Conservation (phyloP, 2,888 invertebrate genomes). For the Cremastinae sp. region DNA sequence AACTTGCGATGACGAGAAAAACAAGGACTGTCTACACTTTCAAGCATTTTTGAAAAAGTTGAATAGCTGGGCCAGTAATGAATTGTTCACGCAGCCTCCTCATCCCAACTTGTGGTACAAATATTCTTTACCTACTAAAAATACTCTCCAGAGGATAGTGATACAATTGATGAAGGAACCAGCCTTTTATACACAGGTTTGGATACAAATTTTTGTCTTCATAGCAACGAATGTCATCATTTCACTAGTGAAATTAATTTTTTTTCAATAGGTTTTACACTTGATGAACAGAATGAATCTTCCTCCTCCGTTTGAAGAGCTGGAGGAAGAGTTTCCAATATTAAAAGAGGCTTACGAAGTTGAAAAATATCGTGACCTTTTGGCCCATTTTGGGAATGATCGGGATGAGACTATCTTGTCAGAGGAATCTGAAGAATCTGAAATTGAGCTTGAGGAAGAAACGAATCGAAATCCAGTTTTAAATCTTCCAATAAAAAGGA, state of each 20-base stretch:
- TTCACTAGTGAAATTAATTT: not conserved
- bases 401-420: conserved; percentile 66
- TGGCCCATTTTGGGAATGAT: conserved; percentile 65
- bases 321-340: conserved; percentile 78
- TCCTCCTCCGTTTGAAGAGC: conserved; percentile 88
- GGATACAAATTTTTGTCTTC: conserved; percentile 7
- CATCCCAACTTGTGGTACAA: conserved; percentile 88
- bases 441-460: conserved; percentile 85
- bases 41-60: conserved; percentile 82
- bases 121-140: conserved; percentile 89
- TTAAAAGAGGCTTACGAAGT: conserved; percentile 74
- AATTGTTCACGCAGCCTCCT: conserved; percentile 88
- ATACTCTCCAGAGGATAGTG: conserved; percentile 89
- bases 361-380: conserved; percentile 74
- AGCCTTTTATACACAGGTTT: conserved; percentile 87
- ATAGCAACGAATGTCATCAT: not conserved
- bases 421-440: conserved; percentile 82
- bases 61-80: conserved; percentile 83
- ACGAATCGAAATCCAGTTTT: conserved; percentile 73
- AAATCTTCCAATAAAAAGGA: conserved; percentile 81
- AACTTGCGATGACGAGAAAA: conserved; percentile 63
- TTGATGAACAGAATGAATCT: conserved; percentile 97
- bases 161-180: conserved; percentile 88
- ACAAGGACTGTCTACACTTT: conserved; percentile 66
- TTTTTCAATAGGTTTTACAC: conserved; percentile 85